Conservation (phyloP, 2,113 vertebrate genomes). For the Rutilus rutilus region DNA sequence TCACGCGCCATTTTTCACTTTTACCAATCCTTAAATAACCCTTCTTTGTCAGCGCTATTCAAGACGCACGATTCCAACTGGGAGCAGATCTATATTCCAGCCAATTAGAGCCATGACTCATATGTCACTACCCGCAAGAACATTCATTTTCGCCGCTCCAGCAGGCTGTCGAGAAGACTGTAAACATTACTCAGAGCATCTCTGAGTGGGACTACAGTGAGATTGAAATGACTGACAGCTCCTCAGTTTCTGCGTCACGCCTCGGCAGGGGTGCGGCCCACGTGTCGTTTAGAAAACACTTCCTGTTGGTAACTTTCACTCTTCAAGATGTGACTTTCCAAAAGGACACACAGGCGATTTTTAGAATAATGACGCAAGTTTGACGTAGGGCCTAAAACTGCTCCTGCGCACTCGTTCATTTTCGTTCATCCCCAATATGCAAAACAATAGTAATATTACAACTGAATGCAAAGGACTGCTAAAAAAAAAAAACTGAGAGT, state of each 20-base stretch:
- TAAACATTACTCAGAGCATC: constrained; percentile 54
- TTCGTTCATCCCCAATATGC: neutral
- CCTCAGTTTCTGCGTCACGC: constrained; percentile 45
- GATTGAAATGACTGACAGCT: constrained; percentile 43
- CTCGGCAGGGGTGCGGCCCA: constrained; percentile 43
- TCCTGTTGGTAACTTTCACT: constrained; percentile 43
- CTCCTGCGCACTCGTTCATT: neutral
- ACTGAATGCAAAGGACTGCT: too few species aligned
- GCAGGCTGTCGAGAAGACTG: constrained; percentile 41
- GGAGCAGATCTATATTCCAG: constrained; percentile 62
- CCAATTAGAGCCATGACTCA: constrained; percentile 71
- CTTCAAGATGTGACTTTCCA: neutral
- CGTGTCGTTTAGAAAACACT: constrained; percentile 37
- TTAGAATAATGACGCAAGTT: constrained; percentile 34
- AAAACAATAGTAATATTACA: too few species aligned
- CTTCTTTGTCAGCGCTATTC: constrained; percentile 52
- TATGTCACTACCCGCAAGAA: constrained; percentile 63
- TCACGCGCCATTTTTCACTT: constrained; percentile 52
- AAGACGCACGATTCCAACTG: constrained; percentile 54
- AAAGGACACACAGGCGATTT: constrained; percentile 15
- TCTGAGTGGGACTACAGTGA: constrained; percentile 34
- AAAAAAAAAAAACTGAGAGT: too few species aligned
- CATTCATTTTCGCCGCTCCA: constrained; percentile 44
- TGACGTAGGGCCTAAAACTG: neutral
- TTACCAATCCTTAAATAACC: constrained; percentile 53